Percentiles rank a stretch among this genome's conserved stretches.
These are phyloP conservation scores for Lampris megalopsis DNA, from an alignment of 2,113 vertebrate species.

Conservation along the genomic window DNA sequence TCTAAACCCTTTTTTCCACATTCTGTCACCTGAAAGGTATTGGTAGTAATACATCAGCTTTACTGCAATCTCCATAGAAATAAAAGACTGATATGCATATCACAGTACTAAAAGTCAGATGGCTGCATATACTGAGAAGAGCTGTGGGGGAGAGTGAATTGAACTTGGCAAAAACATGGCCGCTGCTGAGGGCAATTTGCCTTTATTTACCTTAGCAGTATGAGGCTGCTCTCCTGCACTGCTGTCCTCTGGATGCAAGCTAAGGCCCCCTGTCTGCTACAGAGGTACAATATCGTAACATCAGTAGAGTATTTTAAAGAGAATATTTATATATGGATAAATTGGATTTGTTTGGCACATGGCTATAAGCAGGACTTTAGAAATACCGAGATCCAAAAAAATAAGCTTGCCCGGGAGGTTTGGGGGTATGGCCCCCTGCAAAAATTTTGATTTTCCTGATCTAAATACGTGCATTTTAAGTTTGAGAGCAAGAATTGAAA, in stretches of 20 bases:
- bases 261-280: constrained; percentile 58
- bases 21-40: constrained; percentile 36
- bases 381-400: too few relatives aligned
- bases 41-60: constrained; percentile 31
- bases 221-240: constrained; percentile 35
- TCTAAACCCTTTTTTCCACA: constrained; percentile 25
- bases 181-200: constrained; percentile 55
- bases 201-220: constrained; percentile 39
- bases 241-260: constrained; percentile 52
- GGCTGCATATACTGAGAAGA: constrained; percentile 20
- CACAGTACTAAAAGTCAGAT: constrained; percentile 46
- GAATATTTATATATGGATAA: constrained; percentile 67
- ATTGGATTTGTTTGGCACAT: constrained; percentile 34
- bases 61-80: constrained; percentile 44
- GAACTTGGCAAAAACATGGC: constrained; percentile 48
- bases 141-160: constrained; percentile 46
- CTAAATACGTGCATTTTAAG: too few relatives aligned
- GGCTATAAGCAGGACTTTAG: too few relatives aligned
- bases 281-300: constrained; percentile 51
- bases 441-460: too few relatives aligned
- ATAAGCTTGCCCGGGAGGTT: too few relatives aligned
- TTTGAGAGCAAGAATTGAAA: too few relatives aligned
- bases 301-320: constrained; percentile 56
- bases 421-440: too few relatives aligned
- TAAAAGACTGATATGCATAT: constrained; percentile 47